These are phyloP conservation scores for Limnephilus lunatus DNA, from an alignment of 2,888 invertebrate species.

Conservation along the genomic window DNA sequence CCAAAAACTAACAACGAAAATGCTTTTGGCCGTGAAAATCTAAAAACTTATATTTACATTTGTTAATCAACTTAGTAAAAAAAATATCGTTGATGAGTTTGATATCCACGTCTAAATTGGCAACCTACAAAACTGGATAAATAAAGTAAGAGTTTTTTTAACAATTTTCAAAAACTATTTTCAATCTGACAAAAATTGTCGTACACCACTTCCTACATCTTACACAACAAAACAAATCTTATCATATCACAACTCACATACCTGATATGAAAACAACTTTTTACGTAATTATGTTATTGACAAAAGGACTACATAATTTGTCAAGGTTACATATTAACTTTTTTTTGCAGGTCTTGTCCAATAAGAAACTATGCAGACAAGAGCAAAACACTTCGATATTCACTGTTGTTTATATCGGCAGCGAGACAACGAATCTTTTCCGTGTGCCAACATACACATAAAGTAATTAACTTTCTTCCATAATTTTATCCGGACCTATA, in stretches of 20 bases:
- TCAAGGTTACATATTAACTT: background rate
- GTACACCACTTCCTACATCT: background rate
- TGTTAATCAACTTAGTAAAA: too few species aligned
- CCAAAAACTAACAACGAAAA: too few species aligned
- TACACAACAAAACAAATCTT: background rate
- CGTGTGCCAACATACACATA: background rate
- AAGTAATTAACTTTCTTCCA: background rate
- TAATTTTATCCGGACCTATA: too few species aligned
- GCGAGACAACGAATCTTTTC: background rate
- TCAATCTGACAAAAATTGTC: background rate
- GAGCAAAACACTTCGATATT: background rate
- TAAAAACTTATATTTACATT: too few species aligned
- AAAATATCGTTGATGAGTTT: too few species aligned
- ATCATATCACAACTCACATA: background rate
- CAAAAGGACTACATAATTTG: background rate
- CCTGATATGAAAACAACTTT: constrained; percentile 2
- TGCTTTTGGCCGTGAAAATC: too few species aligned
- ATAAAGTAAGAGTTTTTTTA: too few species aligned
- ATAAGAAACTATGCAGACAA: background rate
- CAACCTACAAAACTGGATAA: too few species aligned
- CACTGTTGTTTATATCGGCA: background rate
- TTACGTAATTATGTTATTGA: background rate
- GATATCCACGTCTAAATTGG: too few species aligned
- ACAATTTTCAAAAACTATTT: background rate
- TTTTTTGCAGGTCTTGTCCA: background rate